Evolutionary conservation across 2,797 vertebrate genomes (phyloP), one percentile per base, ranked within the genome.

Genomic region (Morus bassanus): DNA sequence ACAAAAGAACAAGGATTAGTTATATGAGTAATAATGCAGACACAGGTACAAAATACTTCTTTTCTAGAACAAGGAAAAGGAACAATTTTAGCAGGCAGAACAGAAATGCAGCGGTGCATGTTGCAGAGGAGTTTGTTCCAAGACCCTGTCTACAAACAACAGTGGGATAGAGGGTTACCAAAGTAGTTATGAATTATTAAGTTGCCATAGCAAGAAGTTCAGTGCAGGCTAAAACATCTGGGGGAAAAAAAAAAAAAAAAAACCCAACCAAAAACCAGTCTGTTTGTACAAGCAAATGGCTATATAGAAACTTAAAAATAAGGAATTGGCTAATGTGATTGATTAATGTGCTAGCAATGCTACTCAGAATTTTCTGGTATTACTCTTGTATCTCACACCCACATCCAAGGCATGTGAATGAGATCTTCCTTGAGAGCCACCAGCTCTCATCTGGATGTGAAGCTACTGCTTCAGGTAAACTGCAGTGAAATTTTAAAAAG

Each of bases 11-110:
- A 35, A 76, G 75, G 59, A 50, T 87, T 93, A 91, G 45, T 90
- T 92, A 24, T 27, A 79, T 78, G 80, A 94, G 45, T 93, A 93
- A 95, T 17, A 9, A 54, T 81, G 60, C 48, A 93, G 69, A 87
- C 84, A 72, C 21, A 86, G 37, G 45, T 72, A 92, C 25, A 86
- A 91, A 86, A 74, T 81, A 27, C 6, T 39, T 73, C 89, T 89
- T 91, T 81, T 43, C 79, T 75, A 64, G n/a, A 81, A 21, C 7
- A 74, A 94, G 53, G 73, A 88, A 91, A 88, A 82, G 35, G 45
- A 94, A 51, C 53, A 63, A 63, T 80, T 89, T 59, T 22, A 37
- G 13, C 18, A 60, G 73, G 45, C 63, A 78, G 50, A 93, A 72
- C 41, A 69, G 31, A 93, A 54, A 13, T 3, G 4, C 50, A 31